Evolutionary conservation across 2,113 vertebrate genomes (phyloP).

Genomic region (Helogale parvula): DNA sequence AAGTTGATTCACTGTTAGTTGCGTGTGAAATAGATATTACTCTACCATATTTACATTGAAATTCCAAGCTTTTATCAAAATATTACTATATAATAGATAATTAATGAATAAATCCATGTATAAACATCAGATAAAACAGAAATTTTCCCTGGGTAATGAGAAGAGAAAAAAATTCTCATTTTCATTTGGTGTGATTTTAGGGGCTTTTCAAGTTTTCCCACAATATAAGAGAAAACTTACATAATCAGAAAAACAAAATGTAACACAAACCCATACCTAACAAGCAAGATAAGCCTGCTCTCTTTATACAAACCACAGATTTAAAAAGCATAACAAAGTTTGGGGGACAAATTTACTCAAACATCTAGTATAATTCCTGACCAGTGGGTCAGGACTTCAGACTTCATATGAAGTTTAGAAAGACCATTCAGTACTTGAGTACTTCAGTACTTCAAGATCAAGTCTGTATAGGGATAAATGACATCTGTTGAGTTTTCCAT

Average conservation of each 20-base stretch:
- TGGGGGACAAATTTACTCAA: neutral
- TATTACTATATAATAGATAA: neutral
- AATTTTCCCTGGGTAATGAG: neutral
- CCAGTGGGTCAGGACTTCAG: neutral
- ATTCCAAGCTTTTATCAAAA: neutral
- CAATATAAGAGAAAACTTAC: neutral
- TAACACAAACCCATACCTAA: neutral
- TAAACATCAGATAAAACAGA: neutral
- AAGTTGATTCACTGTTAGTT: neutral
- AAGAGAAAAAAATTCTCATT: neutral
- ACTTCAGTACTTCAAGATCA: neutral
- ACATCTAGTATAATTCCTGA: neutral
- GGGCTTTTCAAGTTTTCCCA: neutral
- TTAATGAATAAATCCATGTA: neutral
- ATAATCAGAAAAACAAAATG: neutral
- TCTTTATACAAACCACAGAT: neutral
- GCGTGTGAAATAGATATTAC: neutral
- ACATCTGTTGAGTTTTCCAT: neutral
- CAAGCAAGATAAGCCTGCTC: neutral
- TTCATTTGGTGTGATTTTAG: neutral
- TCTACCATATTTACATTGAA: neutral
- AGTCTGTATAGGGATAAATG: neutral
- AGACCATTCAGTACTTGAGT: neutral
- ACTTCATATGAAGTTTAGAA: neutral
- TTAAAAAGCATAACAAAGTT: neutral